These are phyloP conservation scores for human (Homo sapiens) DNA, from an alignment of 2,113 vertebrate species.

Conservation along the genomic window DNA sequence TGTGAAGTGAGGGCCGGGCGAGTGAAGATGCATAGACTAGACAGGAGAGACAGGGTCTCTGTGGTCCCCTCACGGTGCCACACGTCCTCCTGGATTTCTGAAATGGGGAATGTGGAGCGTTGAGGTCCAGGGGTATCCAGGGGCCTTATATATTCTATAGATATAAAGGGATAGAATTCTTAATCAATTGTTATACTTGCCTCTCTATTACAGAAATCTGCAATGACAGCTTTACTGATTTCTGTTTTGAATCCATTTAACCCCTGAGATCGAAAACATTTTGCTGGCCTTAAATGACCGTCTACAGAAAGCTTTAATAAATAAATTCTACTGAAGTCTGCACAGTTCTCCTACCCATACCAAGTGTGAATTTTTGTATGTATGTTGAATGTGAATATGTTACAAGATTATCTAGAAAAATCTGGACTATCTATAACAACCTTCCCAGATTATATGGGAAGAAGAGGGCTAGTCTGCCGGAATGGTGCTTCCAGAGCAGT, in stretches of 20 bases:
- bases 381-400: background rate
- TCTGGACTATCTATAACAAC: background rate
- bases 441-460: background rate
- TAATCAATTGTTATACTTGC: background rate
- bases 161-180: background rate
- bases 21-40: background rate
- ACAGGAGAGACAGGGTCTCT: background rate
- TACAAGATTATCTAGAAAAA: background rate
- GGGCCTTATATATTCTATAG: background rate
- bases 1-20: background rate
- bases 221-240: background rate
- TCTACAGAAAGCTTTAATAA: background rate
- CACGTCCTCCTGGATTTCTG: background rate
- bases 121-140: background rate
- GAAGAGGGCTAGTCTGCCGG: background rate
- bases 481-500: background rate
- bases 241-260: background rate
- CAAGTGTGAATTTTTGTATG: background rate
- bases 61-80: background rate
- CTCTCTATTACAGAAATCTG: background rate
- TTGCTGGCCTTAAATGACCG: background rate
- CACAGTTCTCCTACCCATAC: background rate
- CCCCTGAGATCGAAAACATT: background rate
- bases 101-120: background rate
- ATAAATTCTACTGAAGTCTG: background rate